A percentile compares a stretch with the other conserved stretches of the same genome.
phyloP scores from a whole-genome alignment of 2,113 vertebrate species.

The Acanthochromis polyacanthus region DNA sequence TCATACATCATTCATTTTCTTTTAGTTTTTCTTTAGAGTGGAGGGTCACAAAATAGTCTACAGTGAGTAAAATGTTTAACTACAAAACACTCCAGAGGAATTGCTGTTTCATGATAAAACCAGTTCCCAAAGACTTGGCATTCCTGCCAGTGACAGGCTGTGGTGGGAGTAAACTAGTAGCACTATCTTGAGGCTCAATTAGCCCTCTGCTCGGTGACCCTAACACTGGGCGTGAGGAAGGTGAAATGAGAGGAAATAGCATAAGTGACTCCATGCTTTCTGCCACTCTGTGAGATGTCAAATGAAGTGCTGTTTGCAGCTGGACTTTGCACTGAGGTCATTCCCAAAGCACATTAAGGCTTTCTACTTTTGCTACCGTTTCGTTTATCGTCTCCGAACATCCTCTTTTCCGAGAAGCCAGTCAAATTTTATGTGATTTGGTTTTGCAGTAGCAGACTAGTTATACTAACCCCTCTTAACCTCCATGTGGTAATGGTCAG shows the following conservation, averaged over 20 bases:
- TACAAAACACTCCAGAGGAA: constrained; percentile 68
- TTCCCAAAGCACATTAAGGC: not conserved
- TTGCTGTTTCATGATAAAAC: constrained; percentile 81
- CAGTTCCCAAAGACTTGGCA: constrained; percentile 68
- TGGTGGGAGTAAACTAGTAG: constrained; percentile 74
- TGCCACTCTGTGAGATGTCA: constrained; percentile 42
- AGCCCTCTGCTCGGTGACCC: constrained; percentile 72
- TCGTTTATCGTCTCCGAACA: not conserved
- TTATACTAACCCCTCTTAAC: constrained; percentile 60
- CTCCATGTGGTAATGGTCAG: constrained; percentile 67
- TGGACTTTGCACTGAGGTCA: not conserved
- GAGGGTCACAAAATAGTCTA: not conserved
- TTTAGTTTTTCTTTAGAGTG: not conserved
- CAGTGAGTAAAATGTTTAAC: constrained; percentile 74
- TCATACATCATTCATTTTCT: not conserved
- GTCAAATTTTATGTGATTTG: constrained; percentile 29
- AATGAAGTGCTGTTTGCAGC: constrained; percentile 2
- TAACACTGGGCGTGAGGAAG: constrained; percentile 60
- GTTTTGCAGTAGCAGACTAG: constrained; percentile 54
- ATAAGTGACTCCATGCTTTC: constrained; percentile 72
- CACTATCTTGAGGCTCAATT: constrained; percentile 81
- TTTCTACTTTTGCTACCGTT: too few species aligned
- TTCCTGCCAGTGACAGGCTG: constrained; percentile 74
- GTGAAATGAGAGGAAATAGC: constrained; percentile 76
- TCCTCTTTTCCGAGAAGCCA: constrained; percentile 1